Conservation (phyloP, 2,888 invertebrate species). For the Calliphora vomitoria region DNA sequence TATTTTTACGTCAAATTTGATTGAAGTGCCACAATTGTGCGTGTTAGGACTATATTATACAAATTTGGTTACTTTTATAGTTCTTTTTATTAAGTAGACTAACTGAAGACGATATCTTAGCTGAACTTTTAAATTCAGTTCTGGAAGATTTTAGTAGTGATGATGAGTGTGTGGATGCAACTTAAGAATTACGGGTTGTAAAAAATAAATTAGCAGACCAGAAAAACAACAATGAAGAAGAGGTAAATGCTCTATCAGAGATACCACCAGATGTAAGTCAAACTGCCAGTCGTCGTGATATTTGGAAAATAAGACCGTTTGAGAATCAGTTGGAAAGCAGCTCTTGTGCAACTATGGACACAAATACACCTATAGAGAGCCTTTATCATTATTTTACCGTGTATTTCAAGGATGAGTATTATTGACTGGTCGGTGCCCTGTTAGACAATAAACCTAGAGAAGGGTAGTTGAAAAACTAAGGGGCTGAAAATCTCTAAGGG, state of each 20-base stretch:
- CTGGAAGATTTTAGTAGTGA: too few species aligned
- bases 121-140: too few species aligned
- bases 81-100: too few species aligned
- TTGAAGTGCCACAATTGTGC: too few species aligned
- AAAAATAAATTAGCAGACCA: conserved; percentile 18
- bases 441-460: too few species aligned
- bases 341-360: conserved; percentile 32
- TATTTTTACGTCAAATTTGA: not conserved
- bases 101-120: too few species aligned
- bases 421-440: too few species aligned
- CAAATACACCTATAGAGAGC: conserved; percentile 44
- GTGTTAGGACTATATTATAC: too few species aligned
- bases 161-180: too few species aligned
- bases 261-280: conserved; percentile 47
- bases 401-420: not conserved
- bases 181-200: conserved; percentile 47
- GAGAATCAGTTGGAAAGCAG: conserved; percentile 55
- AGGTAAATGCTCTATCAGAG: conserved; percentile 35
- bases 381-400: conserved; percentile 53
- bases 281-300: conserved; percentile 55
- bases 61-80: too few species aligned
- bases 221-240: conserved; percentile 48
- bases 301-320: conserved; percentile 64
- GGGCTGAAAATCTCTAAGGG: too few species aligned
- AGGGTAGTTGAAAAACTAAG: too few species aligned